Evolutionary conservation across 2,888 invertebrate genomes (phyloP), one percentile per base, ranked within the genome.

Genomic region (Lypha dubia): DNA sequence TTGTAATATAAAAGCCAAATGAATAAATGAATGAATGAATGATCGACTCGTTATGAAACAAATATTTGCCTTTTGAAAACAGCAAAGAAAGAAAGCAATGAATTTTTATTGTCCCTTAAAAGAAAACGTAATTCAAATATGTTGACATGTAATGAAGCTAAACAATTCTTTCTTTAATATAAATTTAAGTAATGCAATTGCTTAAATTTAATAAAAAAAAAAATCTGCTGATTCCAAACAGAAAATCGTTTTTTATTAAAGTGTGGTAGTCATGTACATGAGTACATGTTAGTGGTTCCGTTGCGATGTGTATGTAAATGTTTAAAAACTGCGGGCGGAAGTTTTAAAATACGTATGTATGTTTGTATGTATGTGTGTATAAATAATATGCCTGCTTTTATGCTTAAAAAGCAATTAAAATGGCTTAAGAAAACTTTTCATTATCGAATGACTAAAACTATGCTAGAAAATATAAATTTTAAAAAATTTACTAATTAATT

Each of bases 391-490:
- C 35, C 87, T 87, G 88, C 86, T 87, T 87, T 86, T 89, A 87
- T 86, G 88, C 90, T 90, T 88, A 88, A 89, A 90, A 90, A 88
- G 89, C 89, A 91, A 90, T 90, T 91, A 90, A 90, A 90, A 88
- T 86, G 86, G 90, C 88, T 91, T 90, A 90, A 89, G 88, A 86
- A 88, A 89, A 86, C 79, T 83, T 84, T 77, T 68, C 56, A 74
- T 63, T 65, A 62, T 65, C 24, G 74, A 74, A 63, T 74, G 80
- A 53, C 81, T 84, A 46, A 81, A 80, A 81, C 70, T 81, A 51
- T 77, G 13, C 51, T 68, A 7, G 13, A 13, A 56, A 56, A 79
- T 58, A 63, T 71, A 79, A 53, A 60, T 81, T 70, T 60, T 60
- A 9, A 35, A 60, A 74, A 65, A 56, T 70, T n/a, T 6, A 53